These are phyloP conservation scores for Perognathus longimembris DNA, from an alignment of 2,113 vertebrate species.

Conservation along the genomic window DNA sequence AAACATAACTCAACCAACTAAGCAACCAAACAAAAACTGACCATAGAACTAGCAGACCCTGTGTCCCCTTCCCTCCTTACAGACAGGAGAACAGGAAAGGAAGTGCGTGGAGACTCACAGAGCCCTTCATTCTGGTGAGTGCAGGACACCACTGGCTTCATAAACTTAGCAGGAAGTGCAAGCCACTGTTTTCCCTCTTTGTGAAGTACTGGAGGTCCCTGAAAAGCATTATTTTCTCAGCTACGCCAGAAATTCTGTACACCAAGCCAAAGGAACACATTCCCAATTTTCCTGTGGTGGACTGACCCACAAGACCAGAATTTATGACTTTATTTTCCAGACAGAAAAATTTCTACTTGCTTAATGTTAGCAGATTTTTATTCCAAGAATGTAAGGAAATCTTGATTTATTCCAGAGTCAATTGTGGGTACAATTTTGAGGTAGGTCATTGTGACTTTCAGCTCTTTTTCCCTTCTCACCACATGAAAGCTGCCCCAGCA, in stretches of 20 bases:
- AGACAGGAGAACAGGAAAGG: fast-evolving
- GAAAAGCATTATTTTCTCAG: not conserved
- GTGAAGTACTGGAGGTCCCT: not conserved
- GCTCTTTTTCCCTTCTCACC: not conserved
- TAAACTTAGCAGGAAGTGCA: not conserved
- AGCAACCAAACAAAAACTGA: too few species aligned
- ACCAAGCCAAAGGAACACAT: not conserved
- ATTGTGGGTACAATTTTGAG: not conserved
- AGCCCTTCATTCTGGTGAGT: not conserved
- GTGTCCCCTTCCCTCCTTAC: not conserved
- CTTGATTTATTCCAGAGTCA: not conserved
- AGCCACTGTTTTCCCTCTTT: not conserved
- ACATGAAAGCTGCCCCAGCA: too few species aligned
- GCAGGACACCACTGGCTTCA: not conserved
- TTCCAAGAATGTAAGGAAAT: not conserved
- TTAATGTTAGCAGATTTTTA: not conserved
- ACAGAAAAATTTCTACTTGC: slow-evolving; percentile 46
- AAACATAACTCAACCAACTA: too few species aligned
- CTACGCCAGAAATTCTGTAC: not conserved
- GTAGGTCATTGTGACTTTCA: not conserved
- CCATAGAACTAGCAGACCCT: not conserved
- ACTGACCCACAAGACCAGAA: not conserved
- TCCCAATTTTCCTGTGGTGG: not conserved
- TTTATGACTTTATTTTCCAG: slow-evolving; percentile 70
- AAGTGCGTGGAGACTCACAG: too few species aligned